phyloP scores from a whole-genome alignment of 35 echinoderm and acorn worm species.

The Heliocidaris erythrogramma region DNA sequence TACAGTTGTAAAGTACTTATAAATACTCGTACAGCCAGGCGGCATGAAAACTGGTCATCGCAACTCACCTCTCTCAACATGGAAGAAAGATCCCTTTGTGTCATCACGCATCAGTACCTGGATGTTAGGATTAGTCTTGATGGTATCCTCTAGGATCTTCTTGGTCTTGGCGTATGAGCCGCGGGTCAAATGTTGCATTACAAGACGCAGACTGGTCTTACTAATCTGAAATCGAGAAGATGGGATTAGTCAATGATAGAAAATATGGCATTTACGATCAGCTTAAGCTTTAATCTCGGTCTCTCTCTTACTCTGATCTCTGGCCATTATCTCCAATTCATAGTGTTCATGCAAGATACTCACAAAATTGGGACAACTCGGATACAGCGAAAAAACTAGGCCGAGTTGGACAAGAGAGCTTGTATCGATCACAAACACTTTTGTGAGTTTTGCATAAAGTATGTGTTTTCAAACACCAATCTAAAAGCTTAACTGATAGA shows the following conservation, averaged over 20 bases:
- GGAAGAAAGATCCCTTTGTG: conserved; percentile 10
- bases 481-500: too few relatives aligned
- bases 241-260: background rate
- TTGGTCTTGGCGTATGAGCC: conserved; percentile 17
- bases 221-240: conserved; percentile 28
- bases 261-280: background rate
- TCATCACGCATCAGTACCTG: conserved; percentile 14
- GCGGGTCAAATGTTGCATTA: background rate
- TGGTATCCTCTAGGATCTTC: conserved; percentile 19
- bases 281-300: background rate
- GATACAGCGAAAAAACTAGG: too few relatives aligned
- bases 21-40: too few relatives aligned
- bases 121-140: background rate
- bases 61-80: conserved; percentile 22
- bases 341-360: too few relatives aligned
- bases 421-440: too few relatives aligned
- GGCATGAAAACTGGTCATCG: background rate
- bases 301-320: too few relatives aligned
- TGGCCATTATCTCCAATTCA: too few relatives aligned
- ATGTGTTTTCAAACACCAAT: too few relatives aligned
- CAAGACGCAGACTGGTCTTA: background rate
- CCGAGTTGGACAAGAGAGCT: too few relatives aligned
- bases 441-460: too few relatives aligned
- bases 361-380: too few relatives aligned
- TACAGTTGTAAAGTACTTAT: too few relatives aligned